Conservation (phyloP, 2,797 vertebrate genomes). For the Peromyscus melanophrys region DNA sequence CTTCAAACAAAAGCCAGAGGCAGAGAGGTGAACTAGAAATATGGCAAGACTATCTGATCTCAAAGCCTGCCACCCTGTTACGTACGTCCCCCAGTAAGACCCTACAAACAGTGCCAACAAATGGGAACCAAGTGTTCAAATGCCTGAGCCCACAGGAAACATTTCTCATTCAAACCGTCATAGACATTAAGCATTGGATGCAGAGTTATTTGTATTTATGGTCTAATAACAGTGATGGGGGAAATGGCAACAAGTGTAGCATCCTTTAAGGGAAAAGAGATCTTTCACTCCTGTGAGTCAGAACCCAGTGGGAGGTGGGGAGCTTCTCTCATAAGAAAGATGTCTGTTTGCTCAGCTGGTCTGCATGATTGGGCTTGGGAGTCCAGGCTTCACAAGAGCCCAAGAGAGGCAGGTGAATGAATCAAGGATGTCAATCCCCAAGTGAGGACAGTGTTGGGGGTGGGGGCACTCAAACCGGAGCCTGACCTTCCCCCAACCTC, state of each 20-base stretch:
- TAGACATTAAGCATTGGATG: fast-evolving
- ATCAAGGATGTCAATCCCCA: fast-evolving
- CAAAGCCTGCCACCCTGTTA: background rate
- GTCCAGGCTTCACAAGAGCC: fast-evolving
- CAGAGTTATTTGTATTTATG: fast-evolving
- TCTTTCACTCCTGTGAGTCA: background rate
- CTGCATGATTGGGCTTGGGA: fast-evolving
- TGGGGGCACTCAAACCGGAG: fast-evolving
- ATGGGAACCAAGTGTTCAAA: background rate
- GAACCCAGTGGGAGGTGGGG: background rate
- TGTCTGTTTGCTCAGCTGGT: background rate
- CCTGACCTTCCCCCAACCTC: background rate
- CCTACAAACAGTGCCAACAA: background rate
- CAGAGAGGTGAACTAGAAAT: background rate
- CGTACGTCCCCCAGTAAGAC: too few species aligned
- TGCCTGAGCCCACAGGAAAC: background rate
- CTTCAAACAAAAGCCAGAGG: background rate
- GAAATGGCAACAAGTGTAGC: too few species aligned
- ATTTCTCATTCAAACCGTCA: background rate
- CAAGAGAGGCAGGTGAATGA: fast-evolving
- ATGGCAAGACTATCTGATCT: background rate
- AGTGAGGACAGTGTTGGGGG: fast-evolving
- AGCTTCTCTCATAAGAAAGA: background rate
- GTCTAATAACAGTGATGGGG: fast-evolving
- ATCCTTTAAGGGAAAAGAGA: background rate